Evolutionary conservation across 2,888 invertebrate species (phyloP).

Genomic region (Ormyrus nitidulus): DNA sequence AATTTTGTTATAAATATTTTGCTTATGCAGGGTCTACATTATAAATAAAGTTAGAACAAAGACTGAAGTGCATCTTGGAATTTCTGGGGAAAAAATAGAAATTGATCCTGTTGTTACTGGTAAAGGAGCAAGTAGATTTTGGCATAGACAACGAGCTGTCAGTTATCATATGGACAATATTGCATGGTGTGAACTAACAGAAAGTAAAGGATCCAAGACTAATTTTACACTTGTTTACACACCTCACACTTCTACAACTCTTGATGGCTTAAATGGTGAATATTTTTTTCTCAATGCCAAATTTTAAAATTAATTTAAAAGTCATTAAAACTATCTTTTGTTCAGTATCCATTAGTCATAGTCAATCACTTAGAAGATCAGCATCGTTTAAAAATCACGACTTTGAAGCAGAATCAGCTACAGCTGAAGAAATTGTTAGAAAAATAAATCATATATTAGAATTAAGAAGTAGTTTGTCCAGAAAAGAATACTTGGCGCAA

Average conservation of each 20-base stretch:
- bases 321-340: slow-evolving; percentile 31
- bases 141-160: slow-evolving; percentile 85
- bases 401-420: slow-evolving; percentile 88
- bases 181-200: slow-evolving; percentile 90
- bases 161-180: slow-evolving; percentile 91
- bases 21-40: slow-evolving; percentile 83
- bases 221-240: slow-evolving; percentile 86
- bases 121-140: slow-evolving; percentile 74
- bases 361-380: slow-evolving; percentile 73
- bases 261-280: slow-evolving; percentile 64
- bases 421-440: slow-evolving; percentile 88
- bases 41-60: slow-evolving; percentile 88
- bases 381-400: slow-evolving; percentile 89
- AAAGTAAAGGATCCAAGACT: slow-evolving; percentile 84
- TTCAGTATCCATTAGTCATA: slow-evolving; percentile 67
- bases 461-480: slow-evolving; percentile 85
- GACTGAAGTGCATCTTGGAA: slow-evolving; percentile 89
- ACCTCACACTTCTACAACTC: slow-evolving; percentile 68
- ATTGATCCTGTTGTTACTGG: slow-evolving; percentile 84
- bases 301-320: not conserved
- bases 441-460: slow-evolving; percentile 93
- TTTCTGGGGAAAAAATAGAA: slow-evolving; percentile 93
- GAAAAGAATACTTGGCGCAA: slow-evolving; percentile 88
- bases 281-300: slow-evolving; percentile 32
- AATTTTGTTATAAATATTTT: too few species aligned